Evolutionary conservation across 2,888 invertebrate species (phyloP).

Genomic region (Drosophila limbata): DNA sequence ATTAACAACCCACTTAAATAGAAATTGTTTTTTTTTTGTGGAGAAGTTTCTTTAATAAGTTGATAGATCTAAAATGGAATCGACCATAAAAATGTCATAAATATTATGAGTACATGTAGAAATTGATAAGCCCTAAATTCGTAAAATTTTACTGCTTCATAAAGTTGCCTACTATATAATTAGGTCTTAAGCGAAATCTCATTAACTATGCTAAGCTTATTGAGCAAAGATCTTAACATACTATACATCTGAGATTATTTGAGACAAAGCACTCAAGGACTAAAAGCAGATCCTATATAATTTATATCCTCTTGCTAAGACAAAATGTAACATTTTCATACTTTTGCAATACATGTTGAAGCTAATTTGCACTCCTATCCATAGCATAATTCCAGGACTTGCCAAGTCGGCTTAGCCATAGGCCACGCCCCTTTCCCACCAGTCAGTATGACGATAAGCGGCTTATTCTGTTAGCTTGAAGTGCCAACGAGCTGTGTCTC

Average conservation of each 20-base stretch:
- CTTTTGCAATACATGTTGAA: conserved; percentile 18
- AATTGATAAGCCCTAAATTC: conserved; percentile 1
- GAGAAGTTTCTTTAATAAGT: background rate
- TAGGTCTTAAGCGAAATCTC: conserved; percentile 3
- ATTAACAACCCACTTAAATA: background rate
- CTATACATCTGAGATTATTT: conserved; percentile 12
- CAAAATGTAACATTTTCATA: conserved; percentile 20
- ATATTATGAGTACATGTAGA: background rate
- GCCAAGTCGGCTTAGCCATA: conserved; percentile 32
- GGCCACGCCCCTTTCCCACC: background rate
- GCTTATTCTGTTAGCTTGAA: conserved; percentile 53
- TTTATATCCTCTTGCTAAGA: conserved; percentile 8
- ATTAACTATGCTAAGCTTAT: conserved; percentile 12
- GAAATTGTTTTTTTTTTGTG: background rate
- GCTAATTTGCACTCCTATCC: conserved; percentile 44
- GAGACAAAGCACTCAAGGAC: conserved; percentile 2
- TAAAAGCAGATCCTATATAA: conserved; percentile 20
- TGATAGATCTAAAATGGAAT: conserved; percentile 1
- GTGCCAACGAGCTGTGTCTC: conserved; percentile 42
- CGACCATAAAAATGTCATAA: conserved; percentile 3
- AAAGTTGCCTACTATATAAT: background rate
- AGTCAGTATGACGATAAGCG: conserved; percentile 36
- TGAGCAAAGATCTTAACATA: conserved; percentile 13
- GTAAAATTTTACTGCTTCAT: conserved; percentile 2
- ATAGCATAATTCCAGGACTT: conserved; percentile 30